Base-by-base conservation (phyloP, 1,140 invertebrate species). In the Pemphigus obesinymphae region DNA sequence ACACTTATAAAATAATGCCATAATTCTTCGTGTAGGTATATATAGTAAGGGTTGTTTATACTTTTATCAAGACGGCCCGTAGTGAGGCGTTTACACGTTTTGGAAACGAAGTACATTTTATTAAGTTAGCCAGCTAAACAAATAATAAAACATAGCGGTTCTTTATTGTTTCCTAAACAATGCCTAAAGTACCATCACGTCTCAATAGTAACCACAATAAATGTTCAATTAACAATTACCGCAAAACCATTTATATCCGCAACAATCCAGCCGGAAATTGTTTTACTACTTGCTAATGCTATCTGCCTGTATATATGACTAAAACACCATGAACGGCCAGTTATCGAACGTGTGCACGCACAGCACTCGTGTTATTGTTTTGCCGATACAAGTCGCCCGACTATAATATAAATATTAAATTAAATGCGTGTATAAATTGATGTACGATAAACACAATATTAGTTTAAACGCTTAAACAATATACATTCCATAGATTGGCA, bases 91-190 rank as follows among this genome's bases (percentile, higher is more conserved):
- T 70, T 26, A 40, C 40, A 70, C 68, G 40, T 45, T 45, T 70
- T 11, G 2, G 13, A 43, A 23, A 26, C 37, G 23, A 8, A 45
- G 68, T 2, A 26, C n/a, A 7, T 70, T 40, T 70, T 70, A 70
- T 70, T 45, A 45, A 70, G 68, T 70, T 70, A 70, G 40, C 29
- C 34, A n/a, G 34, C 37, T 45, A 26, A 17, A 70, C 23, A 70
- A 70, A 70, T 43, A 70, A 70, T 45, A 70, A 70, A 70, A 58
- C 53, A 58, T 29, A 17, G 68, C 17, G 68, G 68, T 70, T 70
- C 13, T 45, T 45, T 45, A 70, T 70, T 70, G 68, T 70, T 70
- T 70, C 40, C 37, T 45, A 37, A 68, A 40, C 66, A 68, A 68
- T 43, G 10, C 10, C 15, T n/a, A 23, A 26, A 70, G 68, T 70